phyloP scores from a whole-genome alignment of 2,888 invertebrate species.

The Ethmia dodecea region DNA sequence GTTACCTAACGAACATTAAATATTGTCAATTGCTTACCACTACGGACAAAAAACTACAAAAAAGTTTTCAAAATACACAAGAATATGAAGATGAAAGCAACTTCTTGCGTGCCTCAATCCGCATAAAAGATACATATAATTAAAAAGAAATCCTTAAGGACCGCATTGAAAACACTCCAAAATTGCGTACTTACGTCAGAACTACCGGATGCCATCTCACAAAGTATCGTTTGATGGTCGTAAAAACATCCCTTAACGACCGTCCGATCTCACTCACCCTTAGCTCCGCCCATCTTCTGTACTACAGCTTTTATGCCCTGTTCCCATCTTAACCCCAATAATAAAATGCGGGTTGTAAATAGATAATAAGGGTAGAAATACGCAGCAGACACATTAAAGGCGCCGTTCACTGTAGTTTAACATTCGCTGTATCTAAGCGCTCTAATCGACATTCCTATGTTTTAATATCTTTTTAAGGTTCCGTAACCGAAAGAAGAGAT shows the following conservation, averaged over 20 bases:
- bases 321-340: slow-evolving; percentile 72
- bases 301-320: slow-evolving; percentile 22
- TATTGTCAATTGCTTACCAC: too few species aligned
- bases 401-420: slow-evolving; percentile 54
- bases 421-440: slow-evolving; percentile 47
- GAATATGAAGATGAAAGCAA: too few species aligned
- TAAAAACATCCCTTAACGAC: slow-evolving; percentile 74
- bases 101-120: too few species aligned
- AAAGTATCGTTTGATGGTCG: slow-evolving; percentile 76
- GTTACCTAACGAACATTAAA: too few species aligned
- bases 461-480: slow-evolving; percentile 47
- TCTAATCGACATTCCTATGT: slow-evolving; percentile 56
- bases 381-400: slow-evolving; percentile 66
- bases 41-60: too few species aligned
- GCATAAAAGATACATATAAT: neutral
- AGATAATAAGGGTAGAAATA: slow-evolving; percentile 72
- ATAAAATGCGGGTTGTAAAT: slow-evolving; percentile 77
- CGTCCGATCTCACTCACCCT: slow-evolving; percentile 57
- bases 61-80: too few species aligned
- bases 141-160: too few species aligned
- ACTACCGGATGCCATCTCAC: slow-evolving; percentile 68
- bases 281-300: slow-evolving; percentile 36
- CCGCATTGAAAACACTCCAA: slow-evolving; percentile 28
- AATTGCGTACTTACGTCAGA: slow-evolving; percentile 52
- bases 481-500: too few species aligned